Conservation (phyloP, 2,797 vertebrate genomes). For the Mionectes olivaceus region DNA sequence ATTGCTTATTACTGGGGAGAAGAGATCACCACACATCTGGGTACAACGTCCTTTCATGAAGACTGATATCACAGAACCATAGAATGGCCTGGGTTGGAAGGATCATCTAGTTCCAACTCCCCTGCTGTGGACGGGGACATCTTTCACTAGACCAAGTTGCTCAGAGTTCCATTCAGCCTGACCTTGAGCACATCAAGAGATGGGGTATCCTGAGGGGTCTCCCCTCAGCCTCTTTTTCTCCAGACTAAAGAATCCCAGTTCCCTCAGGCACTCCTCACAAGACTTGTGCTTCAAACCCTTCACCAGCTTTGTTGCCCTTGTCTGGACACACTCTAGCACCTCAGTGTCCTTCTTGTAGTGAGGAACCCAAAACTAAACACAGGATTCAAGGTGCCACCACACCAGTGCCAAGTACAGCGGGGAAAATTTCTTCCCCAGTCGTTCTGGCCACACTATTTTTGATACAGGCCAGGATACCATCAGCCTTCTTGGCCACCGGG, state of each 20-base stretch:
- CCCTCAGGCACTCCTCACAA: background rate
- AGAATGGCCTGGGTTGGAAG: background rate
- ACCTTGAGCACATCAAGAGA: background rate
- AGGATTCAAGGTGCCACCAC: background rate
- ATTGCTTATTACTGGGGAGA: background rate
- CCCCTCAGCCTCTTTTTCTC: background rate
- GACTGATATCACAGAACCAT: background rate
- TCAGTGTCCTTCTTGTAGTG: background rate
- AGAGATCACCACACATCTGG: background rate
- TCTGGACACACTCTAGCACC: background rate
- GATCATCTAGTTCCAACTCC: background rate
- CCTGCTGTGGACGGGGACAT: too few relatives aligned
- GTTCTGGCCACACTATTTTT: background rate
- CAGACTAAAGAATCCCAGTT: background rate
- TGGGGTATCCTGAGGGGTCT: background rate
- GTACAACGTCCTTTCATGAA: background rate
- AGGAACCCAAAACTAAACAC: background rate
- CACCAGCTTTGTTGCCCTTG: accelerated
- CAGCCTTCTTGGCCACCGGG: background rate
- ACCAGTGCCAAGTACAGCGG: background rate
- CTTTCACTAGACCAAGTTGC: background rate
- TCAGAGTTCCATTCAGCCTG: background rate
- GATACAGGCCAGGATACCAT: too few relatives aligned
- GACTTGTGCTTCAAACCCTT: background rate
- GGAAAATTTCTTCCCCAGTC: accelerated